phyloP scores from a whole-genome alignment of 1,140 invertebrate species.

The Heliconius eleuchia region DNA sequence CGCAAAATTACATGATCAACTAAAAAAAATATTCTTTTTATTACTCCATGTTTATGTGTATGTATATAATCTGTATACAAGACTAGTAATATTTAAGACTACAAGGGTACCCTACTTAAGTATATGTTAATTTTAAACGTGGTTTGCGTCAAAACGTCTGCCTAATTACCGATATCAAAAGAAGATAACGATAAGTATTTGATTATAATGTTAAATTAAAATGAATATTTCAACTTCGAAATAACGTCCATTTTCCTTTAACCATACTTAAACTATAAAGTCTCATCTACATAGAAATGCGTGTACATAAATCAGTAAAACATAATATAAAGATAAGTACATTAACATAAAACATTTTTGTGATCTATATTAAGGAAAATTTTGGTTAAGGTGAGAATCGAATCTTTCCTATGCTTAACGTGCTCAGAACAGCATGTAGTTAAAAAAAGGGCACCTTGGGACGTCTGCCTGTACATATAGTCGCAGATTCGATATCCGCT shows the following conservation, averaged over 20 bases:
- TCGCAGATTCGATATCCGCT: no score
- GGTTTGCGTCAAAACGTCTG: constrained; percentile 4
- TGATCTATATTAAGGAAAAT: not conserved
- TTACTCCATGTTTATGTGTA: no score
- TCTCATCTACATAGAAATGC: not conserved
- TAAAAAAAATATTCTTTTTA: no score
- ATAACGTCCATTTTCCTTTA: not conserved
- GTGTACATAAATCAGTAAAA: not conserved
- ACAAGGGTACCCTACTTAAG: not conserved
- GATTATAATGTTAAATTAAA: not conserved
- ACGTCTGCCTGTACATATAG: no score
- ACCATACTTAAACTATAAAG: not conserved
- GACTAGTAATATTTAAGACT: not conserved
- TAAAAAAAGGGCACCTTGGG: no score
- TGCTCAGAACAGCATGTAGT: no score
- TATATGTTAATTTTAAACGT: not conserved
- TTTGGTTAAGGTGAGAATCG: not conserved
- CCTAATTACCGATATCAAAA: constrained; percentile 2
- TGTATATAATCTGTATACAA: not conserved
- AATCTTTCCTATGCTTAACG: not conserved
- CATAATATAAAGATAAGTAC: not conserved
- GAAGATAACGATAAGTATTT: not conserved
- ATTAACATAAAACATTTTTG: not conserved
- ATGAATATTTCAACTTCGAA: not conserved
- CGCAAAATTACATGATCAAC: no score